phyloP scores from a whole-genome alignment of 2,113 vertebrate genomes.

The Limanda limanda region DNA sequence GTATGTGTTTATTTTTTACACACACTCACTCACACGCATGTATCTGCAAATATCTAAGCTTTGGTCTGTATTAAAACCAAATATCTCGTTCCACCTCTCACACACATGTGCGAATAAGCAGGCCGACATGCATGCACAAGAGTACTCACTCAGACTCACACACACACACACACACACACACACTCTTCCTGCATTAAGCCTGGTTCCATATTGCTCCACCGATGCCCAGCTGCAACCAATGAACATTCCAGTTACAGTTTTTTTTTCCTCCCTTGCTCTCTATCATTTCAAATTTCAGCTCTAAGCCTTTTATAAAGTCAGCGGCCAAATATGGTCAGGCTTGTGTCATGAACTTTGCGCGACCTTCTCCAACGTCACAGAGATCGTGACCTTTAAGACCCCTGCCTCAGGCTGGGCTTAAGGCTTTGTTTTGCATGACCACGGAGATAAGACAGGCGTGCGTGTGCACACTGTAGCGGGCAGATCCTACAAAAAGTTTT shows the following conservation, averaged over 20 bases:
- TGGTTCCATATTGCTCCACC: constrained; percentile 73
- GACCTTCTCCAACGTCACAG: constrained; percentile 69
- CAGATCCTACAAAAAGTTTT: constrained; percentile 23
- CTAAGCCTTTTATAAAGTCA: constrained; percentile 78
- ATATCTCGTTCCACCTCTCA: constrained; percentile 52
- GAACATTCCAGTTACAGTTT: constrained; percentile 76
- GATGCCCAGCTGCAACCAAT: constrained; percentile 83
- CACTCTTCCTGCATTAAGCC: constrained; percentile 78
- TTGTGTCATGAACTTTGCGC: constrained; percentile 74
- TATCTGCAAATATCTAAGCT: constrained; percentile 62
- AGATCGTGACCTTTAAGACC: constrained; percentile 77
- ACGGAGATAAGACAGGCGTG: constrained; percentile 17
- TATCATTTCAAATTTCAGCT: constrained; percentile 79
- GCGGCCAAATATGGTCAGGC: constrained; percentile 74
- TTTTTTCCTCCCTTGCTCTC: constrained; percentile 39
- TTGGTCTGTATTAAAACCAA: constrained; percentile 52
- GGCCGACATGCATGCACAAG: constrained; percentile 37
- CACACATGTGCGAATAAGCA: constrained; percentile 51
- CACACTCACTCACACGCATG: constrained; percentile 9
- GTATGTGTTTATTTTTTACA: constrained; percentile 33
- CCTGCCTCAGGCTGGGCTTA: constrained; percentile 66
- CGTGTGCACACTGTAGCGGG: not conserved
- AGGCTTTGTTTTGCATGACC: constrained; percentile 40
- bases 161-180: constrained; percentile 45
- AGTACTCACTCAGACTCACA: constrained; percentile 4